phyloP scores from a whole-genome alignment of 2,113 vertebrate species.

The human region GRCh38 chr11:27285501-27286000 shows the following conservation, averaged over 20 bases:
- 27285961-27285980: neutral
- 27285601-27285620: neutral
- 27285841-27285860: neutral
- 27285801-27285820: neutral
- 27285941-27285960: neutral
- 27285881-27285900: neutral
- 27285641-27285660: neutral
- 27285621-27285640: neutral
- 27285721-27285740: neutral
- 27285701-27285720: neutral
- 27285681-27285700: neutral
- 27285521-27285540: neutral
- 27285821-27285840: neutral
- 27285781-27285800: neutral
- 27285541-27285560: neutral
- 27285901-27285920: neutral
- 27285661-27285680: neutral
- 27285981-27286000: neutral
- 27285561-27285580: neutral
- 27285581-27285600: neutral
- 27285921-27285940: neutral
- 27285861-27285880: neutral
- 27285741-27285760: conserved; percentile 7
- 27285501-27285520: neutral
- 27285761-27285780: neutral